Conservation (phyloP, 2,797 vertebrate species). For the Clamator glandarius region DNA sequence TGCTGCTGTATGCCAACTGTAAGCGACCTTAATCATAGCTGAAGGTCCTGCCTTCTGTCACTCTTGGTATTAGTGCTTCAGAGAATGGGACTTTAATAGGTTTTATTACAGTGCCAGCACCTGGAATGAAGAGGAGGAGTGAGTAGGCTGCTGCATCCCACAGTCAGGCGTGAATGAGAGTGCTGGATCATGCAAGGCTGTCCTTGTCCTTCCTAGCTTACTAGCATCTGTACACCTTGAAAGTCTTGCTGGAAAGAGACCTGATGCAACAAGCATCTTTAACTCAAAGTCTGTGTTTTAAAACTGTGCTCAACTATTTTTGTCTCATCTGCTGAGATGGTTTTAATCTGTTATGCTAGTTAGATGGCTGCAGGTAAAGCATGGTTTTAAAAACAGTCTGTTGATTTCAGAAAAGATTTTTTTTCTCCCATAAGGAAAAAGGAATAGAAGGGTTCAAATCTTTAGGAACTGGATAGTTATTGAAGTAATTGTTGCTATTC, state of each 20-base stretch:
- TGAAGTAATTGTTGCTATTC: neutral
- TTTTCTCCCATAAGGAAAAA: rapidly evolving
- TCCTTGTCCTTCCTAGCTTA: neutral
- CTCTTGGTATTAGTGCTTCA: neutral
- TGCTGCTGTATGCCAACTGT: rapidly evolving
- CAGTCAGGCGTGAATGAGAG: neutral
- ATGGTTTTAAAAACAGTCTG: neutral
- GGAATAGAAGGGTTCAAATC: neutral
- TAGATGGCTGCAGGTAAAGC: neutral
- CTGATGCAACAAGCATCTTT: neutral
- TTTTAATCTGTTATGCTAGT: neutral
- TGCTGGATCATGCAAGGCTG: neutral
- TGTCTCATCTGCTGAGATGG: neutral
- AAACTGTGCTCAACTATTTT: neutral
- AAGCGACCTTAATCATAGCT: neutral
- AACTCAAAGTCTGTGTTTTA: neutral
- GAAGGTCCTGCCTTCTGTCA: neutral
- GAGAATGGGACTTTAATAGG: neutral
- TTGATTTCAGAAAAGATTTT: neutral
- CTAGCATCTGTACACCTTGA: neutral
- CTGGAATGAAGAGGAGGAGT: neutral
- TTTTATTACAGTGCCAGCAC: neutral
- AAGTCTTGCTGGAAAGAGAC: neutral
- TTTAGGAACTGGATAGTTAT: neutral
- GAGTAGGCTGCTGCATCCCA: rapidly evolving